phyloP scores from a whole-genome alignment of 2,113 vertebrate species.

The Phrynocephalus versicolor region DNA sequence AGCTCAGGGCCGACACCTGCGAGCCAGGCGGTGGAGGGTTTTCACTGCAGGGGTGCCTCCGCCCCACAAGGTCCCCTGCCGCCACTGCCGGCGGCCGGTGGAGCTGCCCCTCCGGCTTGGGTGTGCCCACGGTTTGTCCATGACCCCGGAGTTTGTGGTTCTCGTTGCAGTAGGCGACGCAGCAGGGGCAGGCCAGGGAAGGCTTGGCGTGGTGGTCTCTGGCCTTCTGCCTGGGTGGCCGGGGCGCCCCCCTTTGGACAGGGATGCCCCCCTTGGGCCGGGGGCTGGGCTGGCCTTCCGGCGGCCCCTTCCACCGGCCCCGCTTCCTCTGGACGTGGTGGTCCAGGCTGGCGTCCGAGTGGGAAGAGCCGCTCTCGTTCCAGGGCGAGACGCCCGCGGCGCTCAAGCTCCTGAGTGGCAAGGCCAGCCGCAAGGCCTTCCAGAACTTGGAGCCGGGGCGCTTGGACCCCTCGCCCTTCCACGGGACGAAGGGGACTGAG shows the following conservation, averaged over 20 bases:
- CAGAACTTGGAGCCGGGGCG: slow-evolving; percentile 83
- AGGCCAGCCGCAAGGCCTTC: slow-evolving; percentile 83
- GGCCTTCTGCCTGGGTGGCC: neutral
- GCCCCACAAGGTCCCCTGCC: slow-evolving; percentile 47
- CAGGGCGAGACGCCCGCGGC: slow-evolving; percentile 74
- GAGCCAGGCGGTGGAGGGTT: slow-evolving; percentile 31
- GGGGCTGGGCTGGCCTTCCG: neutral
- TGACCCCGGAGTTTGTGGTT: slow-evolving; percentile 67
- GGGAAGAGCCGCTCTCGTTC: slow-evolving; percentile 92
- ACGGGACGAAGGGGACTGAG: slow-evolving; percentile 78
- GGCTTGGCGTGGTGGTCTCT: slow-evolving; percentile 62
- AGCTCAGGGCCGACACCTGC: slow-evolving; percentile 66
- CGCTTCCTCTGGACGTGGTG: slow-evolving; percentile 71
- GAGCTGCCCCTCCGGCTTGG: slow-evolving; percentile 72
- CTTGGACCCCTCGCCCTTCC: slow-evolving; percentile 85
- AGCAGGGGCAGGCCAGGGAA: slow-evolving; percentile 74
- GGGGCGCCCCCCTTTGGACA: neutral
- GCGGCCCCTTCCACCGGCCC: slow-evolving; percentile 67
- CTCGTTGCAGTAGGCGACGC: slow-evolving; percentile 73
- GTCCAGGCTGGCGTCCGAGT: slow-evolving; percentile 85
- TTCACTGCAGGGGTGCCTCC: slow-evolving; percentile 56
- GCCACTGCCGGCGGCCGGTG: slow-evolving; percentile 58
- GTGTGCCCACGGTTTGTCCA: slow-evolving; percentile 62
- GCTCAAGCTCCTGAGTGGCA: slow-evolving; percentile 84
- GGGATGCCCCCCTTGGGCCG: neutral